Percentiles rank a stretch among this genome's conserved stretches.
Evolutionary conservation across 1,140 invertebrate species (phyloP).

Genomic region (Sycophaga agraensis): DNA sequence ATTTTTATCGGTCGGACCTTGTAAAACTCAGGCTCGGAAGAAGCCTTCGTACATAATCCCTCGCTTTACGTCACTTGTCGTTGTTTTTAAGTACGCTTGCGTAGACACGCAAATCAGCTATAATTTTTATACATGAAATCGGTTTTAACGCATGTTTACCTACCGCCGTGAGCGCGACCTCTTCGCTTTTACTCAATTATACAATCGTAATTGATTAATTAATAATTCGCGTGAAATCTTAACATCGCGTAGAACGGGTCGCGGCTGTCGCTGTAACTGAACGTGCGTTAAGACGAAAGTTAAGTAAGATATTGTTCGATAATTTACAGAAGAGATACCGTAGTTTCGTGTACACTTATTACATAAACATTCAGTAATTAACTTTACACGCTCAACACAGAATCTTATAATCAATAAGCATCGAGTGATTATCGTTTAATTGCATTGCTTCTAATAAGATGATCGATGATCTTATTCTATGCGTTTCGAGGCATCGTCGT

Average conservation of each 20-base stretch:
- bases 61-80: slow-evolving; percentile 16
- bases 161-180: background rate
- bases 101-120: slow-evolving; percentile 6
- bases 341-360: slow-evolving; percentile 9
- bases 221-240: slow-evolving; percentile 1
- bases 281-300: background rate
- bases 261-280: background rate
- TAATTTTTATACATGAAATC: slow-evolving; percentile 18
- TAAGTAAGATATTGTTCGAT: slow-evolving; percentile 11
- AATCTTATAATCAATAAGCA: slow-evolving; percentile 14
- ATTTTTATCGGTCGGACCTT: slow-evolving; percentile 26
- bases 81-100: slow-evolving; percentile 20
- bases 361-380: slow-evolving; percentile 1
- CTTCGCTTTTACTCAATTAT: background rate
- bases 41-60: slow-evolving; percentile 18
- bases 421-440: slow-evolving; percentile 19
- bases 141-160: slow-evolving; percentile 2
- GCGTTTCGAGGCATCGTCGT: slow-evolving; percentile 16
- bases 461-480: slow-evolving; percentile 18
- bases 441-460: slow-evolving; percentile 1
- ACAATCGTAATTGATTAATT: background rate
- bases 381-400: background rate
- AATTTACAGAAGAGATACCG: slow-evolving; percentile 12
- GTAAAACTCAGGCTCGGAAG: slow-evolving; percentile 4
- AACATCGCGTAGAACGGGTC: background rate